Conservation (phyloP, 2,113 vertebrate genomes). For the Tetrao urogallus region DNA sequence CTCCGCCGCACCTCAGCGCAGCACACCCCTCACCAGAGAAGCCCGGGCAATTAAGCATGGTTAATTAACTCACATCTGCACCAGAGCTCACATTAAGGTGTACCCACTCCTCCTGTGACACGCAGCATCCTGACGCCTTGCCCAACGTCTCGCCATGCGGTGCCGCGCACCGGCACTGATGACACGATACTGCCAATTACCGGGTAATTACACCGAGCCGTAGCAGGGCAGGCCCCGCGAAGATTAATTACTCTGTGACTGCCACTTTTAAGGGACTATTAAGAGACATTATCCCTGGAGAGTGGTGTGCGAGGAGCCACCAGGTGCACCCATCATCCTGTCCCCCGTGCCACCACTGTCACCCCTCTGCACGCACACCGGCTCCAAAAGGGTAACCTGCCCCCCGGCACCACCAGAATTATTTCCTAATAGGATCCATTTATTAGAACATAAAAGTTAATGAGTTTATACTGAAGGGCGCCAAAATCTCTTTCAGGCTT, state of each 20-base stretch:
- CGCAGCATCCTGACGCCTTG: not conserved
- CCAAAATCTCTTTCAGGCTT: slow-evolving; percentile 81
- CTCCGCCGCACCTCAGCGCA: fast-evolving
- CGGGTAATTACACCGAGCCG: slow-evolving; percentile 29
- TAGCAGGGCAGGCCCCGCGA: slow-evolving; percentile 55
- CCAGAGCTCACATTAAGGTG: fast-evolving
- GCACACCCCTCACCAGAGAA: not conserved
- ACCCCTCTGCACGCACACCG: not conserved
- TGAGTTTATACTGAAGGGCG: slow-evolving; percentile 86
- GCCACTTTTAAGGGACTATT: slow-evolving; percentile 66
- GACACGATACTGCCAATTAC: slow-evolving; percentile 67
- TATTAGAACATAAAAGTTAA: slow-evolving; percentile 87
- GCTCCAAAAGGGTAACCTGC: slow-evolving; percentile 61
- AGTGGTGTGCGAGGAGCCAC: not conserved
- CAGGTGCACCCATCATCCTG: not conserved
- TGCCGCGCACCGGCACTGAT: not conserved
- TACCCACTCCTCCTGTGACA: not conserved
- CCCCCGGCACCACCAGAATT: slow-evolving; percentile 76
- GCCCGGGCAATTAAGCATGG: not conserved
- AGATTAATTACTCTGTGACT: slow-evolving; percentile 61
- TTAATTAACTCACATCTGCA: not conserved
- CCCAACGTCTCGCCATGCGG: not conserved
- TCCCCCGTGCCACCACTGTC: not conserved
- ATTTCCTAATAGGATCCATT: slow-evolving; percentile 85
- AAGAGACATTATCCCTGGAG: slow-evolving; percentile 27